Percentiles rank a stretch among this genome's conserved stretches.
These are phyloP conservation scores for Mystacornis crossleyi DNA, from an alignment of 2,113 vertebrate species.

Conservation along the genomic window DNA sequence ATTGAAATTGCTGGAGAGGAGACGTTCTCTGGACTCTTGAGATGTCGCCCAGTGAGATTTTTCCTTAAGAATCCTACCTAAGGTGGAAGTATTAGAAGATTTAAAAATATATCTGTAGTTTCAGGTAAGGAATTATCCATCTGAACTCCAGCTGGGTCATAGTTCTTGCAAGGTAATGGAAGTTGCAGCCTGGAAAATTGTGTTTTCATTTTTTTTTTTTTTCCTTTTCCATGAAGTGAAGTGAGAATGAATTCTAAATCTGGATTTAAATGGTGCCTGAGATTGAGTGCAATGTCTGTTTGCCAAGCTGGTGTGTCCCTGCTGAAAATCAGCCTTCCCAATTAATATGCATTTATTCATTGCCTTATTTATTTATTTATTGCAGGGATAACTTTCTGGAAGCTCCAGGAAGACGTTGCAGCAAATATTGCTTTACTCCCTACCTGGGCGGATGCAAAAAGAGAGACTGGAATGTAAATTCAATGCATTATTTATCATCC, in stretches of 20 bases:
- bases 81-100: background rate
- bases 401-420: background rate
- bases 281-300: background rate
- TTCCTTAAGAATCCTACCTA: background rate
- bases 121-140: constrained; percentile 2
- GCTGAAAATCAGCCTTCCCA: background rate
- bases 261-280: background rate
- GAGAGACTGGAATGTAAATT: background rate
- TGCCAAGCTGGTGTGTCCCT: background rate
- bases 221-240: background rate
- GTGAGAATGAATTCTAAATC: background rate
- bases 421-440: background rate
- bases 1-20: background rate
- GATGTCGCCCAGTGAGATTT: background rate
- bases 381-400: background rate
- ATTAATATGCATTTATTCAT: background rate
- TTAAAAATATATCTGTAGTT: background rate
- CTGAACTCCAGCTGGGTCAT: background rate
- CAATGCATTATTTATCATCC: background rate
- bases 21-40: background rate
- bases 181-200: constrained; percentile 10
- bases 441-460: background rate
- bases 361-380: constrained; percentile 16
- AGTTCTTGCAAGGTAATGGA: background rate
- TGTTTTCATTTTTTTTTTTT: background rate